A percentile compares a stretch with the other conserved stretches of the same genome.
These are phyloP conservation scores for Dichetophora obliterata DNA, from an alignment of 2,888 invertebrate species.

Conservation along the genomic window DNA sequence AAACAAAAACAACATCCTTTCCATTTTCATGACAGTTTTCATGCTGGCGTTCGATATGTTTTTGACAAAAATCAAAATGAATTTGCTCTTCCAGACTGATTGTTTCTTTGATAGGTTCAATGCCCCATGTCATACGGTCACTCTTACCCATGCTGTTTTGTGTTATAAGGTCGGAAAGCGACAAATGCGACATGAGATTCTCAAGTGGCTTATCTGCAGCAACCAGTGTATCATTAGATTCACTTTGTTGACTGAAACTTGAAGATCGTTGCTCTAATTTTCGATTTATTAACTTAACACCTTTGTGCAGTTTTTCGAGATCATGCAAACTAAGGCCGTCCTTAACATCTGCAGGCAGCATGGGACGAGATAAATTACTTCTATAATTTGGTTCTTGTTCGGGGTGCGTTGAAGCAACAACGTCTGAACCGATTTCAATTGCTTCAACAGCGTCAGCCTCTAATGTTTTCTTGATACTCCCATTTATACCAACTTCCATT, in stretches of 20 bases:
- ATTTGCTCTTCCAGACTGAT: constrained; percentile 66
- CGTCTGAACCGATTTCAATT: constrained; percentile 60
- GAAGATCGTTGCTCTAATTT: constrained; percentile 58
- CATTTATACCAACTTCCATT: constrained; percentile 59
- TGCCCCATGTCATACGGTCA: constrained; percentile 68
- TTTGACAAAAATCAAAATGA: constrained; percentile 62
- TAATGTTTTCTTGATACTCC: constrained; percentile 46
- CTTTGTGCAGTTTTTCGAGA: constrained; percentile 57
- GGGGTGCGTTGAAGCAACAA: not conserved
- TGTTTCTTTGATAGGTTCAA: constrained; percentile 66
- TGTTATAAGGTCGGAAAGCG: constrained; percentile 67
- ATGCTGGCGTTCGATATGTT: constrained; percentile 54
- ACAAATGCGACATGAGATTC: constrained; percentile 58
- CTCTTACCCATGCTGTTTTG: constrained; percentile 68
- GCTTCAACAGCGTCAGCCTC: constrained; percentile 64
- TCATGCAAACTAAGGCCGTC: constrained; percentile 65
- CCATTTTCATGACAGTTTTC: constrained; percentile 48
- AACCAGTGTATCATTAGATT: not conserved
- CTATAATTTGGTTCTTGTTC: constrained; percentile 40
- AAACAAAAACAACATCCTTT: constrained; percentile 75
- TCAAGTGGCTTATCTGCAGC: constrained; percentile 39
- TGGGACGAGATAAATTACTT: constrained; percentile 64
- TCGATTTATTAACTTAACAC: constrained; percentile 55
- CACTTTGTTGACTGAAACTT: constrained; percentile 50
- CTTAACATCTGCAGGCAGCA: constrained; percentile 62